Evolutionary conservation across 2,797 vertebrate species (phyloP), one percentile per base, ranked within the genome.

Genomic region (Darevskia nairensis): DNA sequence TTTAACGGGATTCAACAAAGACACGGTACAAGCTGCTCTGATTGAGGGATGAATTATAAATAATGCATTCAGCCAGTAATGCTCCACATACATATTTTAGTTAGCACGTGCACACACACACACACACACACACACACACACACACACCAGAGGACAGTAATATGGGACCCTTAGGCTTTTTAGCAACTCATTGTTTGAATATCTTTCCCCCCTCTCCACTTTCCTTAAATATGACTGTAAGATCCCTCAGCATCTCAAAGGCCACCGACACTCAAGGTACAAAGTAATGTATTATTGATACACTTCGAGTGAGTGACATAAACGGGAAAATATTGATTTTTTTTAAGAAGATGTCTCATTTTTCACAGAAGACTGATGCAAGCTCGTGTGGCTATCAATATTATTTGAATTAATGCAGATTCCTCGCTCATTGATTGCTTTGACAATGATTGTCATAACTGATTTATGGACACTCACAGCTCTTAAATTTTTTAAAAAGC

Each of bases 341-440:
- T 69, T 35, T n/a, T 86, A 90, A 96, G 84, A 93, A 96, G 96
- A 96, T 96, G 96, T 95, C 94, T 97, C 95, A 96, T 97, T 97
- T 97, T 97, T 96, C 94, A 94, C 88, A 95, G 95, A 96, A 96
- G 96, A 96, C 96, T 96, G 96, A 96, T 96, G 95, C 91, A 94
- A 87, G 94, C 94, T 97, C 94, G 94, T 93, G 94, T 90, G 92
- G 93, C 93, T 97, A 97, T 97, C 96, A 96, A 97, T 97, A 97
- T 96, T 95, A 97, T 97, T 96, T 97, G 96, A 97, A 97, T 97
- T 97, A 97, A 97, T 97, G 96, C 96, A 97, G 97, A 97, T 97
- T 97, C 96, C 95, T 93, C 93, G 92, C 90, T 96, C 46, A 97
- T 97, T 96, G 97, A 97, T 97, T 97, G 90, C 89, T 94, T 96